Evolutionary conservation across 2,797 vertebrate species (phyloP).

Genomic region (Strix occidentalis): DNA sequence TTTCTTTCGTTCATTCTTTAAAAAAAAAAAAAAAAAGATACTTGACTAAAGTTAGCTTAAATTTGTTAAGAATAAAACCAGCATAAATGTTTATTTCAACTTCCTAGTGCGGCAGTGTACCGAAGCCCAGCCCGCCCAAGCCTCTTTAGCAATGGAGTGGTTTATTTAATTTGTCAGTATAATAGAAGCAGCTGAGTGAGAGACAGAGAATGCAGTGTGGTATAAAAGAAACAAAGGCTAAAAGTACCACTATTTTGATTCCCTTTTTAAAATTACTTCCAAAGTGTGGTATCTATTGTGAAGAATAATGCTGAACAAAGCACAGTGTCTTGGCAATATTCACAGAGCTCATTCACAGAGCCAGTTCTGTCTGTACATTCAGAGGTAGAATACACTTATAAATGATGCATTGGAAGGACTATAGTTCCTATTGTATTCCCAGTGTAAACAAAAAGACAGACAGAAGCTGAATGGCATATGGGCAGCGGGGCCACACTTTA

Average conservation of each 20-base stretch:
- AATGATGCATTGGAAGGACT: conserved; percentile 88
- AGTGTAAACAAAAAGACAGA: conserved; percentile 96
- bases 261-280: conserved; percentile 98
- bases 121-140: conserved; percentile 78
- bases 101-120: conserved; percentile 76
- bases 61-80: conserved; percentile 57
- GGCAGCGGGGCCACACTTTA: conserved; percentile 80
- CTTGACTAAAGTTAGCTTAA: conserved; percentile 64
- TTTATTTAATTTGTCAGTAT: conserved; percentile 99
- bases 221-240: conserved; percentile 94
- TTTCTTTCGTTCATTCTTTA: neutral
- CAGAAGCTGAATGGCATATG: conserved; percentile 89
- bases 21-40: neutral
- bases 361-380: conserved; percentile 87
- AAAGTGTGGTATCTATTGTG: conserved; percentile 98
- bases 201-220: conserved; percentile 87
- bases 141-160: conserved; percentile 87
- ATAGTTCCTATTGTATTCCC: conserved; percentile 89
- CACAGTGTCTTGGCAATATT: conserved; percentile 91
- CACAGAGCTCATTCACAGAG: conserved; percentile 88
- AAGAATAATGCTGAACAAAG: conserved; percentile 93
- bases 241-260: conserved; percentile 99
- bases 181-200: conserved; percentile 94
- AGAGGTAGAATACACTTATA: conserved; percentile 87
- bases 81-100: conserved; percentile 76